Conservation (phyloP, 92 coral and sea anemone genomes). For the Parazoanthus darwini region DNA sequence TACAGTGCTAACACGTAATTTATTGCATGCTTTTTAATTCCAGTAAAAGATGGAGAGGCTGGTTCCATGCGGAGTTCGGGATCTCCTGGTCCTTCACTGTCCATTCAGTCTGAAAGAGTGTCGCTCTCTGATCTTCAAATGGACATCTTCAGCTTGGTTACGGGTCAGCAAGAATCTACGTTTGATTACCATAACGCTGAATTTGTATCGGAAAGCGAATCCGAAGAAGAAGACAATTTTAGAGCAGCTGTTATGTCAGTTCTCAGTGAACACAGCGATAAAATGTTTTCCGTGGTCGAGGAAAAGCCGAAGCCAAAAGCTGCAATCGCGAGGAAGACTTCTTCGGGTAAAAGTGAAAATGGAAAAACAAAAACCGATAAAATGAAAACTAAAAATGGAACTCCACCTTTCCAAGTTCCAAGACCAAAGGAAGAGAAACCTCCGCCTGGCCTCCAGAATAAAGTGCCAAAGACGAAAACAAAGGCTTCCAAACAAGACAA, state of each 20-base stretch:
- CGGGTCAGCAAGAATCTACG: conserved; percentile 60
- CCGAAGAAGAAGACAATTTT: conserved; percentile 62
- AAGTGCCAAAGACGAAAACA: conserved; percentile 34
- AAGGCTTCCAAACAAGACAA: conserved; percentile 42
- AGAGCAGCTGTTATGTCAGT: conserved; percentile 75
- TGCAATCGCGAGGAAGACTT: conserved; percentile 27
- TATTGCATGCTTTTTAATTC: neutral
- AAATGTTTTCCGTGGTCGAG: conserved; percentile 40
- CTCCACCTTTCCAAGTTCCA: conserved; percentile 82
- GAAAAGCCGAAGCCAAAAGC: conserved; percentile 44
- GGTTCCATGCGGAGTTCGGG: conserved; percentile 41
- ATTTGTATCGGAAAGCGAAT: conserved; percentile 60
- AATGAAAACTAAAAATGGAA: conserved; percentile 30
- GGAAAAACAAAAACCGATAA: conserved; percentile 20
- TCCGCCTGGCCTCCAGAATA: conserved; percentile 66
- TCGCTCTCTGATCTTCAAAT: conserved; percentile 72
- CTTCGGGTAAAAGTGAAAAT: conserved; percentile 50
- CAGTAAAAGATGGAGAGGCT: conserved; percentile 37
- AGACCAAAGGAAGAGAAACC: conserved; percentile 73
- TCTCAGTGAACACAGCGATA: conserved; percentile 65
- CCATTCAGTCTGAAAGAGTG: conserved; percentile 72
- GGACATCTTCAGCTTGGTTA: conserved; percentile 68
- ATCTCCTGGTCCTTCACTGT: conserved; percentile 64
- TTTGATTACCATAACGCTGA: conserved; percentile 58
- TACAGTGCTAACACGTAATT: too few species aligned